Evolutionary conservation across 2,888 invertebrate genomes (phyloP).

Genomic region (Villa cingulata): DNA sequence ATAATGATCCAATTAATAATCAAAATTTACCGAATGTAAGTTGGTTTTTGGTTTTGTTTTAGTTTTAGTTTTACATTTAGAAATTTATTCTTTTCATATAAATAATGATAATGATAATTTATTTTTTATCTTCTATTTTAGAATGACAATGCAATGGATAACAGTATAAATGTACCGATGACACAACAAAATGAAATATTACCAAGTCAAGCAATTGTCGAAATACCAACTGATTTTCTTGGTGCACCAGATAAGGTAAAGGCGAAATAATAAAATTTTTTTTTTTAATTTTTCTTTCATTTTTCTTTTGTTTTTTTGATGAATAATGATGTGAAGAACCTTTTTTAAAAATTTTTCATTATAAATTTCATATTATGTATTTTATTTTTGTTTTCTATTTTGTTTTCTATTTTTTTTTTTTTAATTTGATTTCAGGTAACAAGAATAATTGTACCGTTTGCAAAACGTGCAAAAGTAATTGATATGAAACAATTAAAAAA

Average conservation of each 20-base stretch:
- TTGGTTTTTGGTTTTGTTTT: conserved; percentile 3
- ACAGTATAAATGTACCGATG: conserved; percentile 30
- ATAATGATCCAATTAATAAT: conserved; percentile 42
- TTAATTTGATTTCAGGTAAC: conserved; percentile 41
- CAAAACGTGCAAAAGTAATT: conserved; percentile 69
- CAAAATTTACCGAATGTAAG: conserved; percentile 24
- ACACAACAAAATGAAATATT: conserved; percentile 2
- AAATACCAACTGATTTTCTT: conserved; percentile 45
- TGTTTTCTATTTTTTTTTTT: not conserved
- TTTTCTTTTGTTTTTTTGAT: too few relatives aligned
- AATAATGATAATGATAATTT: conserved; percentile 1
- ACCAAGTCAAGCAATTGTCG: conserved; percentile 25
- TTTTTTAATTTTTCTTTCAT: not conserved
- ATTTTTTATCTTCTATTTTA: conserved; percentile 7
- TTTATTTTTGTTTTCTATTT: too few relatives aligned
- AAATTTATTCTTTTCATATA: not conserved
- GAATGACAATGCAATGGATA: conserved; percentile 15
- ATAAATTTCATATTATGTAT: too few relatives aligned
- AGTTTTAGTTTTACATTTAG: too few relatives aligned
- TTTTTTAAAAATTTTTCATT: not conserved
- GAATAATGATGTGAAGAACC: too few relatives aligned
- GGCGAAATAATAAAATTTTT: not conserved
- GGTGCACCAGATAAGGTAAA: conserved; percentile 46
- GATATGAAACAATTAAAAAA: conserved; percentile 73
- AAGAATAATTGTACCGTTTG: conserved; percentile 63